Percentiles rank a stretch among this genome's conserved stretches.
phyloP scores from a whole-genome alignment of 1,140 invertebrate species.

The Penaeus japonicus region DNA sequence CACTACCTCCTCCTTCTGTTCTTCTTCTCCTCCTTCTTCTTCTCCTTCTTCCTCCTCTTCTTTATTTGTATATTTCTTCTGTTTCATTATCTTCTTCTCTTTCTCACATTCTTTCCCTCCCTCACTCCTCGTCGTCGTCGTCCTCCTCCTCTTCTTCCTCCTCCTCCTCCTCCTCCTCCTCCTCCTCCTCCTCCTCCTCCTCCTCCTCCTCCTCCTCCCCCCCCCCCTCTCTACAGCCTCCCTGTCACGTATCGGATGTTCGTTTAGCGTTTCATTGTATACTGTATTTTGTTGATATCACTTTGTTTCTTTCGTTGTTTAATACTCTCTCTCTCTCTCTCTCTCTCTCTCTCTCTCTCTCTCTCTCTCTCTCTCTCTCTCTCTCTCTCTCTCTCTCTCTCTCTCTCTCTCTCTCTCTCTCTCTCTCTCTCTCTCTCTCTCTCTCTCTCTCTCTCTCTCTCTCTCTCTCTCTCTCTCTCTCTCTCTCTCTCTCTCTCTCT shows the following conservation, averaged over 20 bases:
- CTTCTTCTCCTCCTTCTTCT: not conserved
- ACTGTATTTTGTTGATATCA: too few relatives aligned
- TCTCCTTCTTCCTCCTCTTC: not conserved
- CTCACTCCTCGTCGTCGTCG: not conserved
- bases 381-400: not conserved
- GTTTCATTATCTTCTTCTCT: not conserved
- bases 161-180: too few relatives aligned
- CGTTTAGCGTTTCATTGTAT: too few relatives aligned
- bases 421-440: not conserved
- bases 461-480: not conserved
- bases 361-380: not conserved
- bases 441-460: not conserved
- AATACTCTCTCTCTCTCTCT: not conserved
- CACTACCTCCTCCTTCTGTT: not conserved
- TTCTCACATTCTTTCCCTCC: not conserved
- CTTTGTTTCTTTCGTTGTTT: too few relatives aligned
- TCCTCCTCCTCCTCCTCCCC: too few relatives aligned
- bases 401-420: not conserved
- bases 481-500: not conserved
- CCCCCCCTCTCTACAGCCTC: too few relatives aligned
- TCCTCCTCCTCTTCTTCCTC: too few relatives aligned
- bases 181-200: too few relatives aligned
- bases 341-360: not conserved
- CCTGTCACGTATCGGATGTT: too few relatives aligned
- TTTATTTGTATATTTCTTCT: not conserved